Conservation (phyloP, 2,888 invertebrate genomes). For the Cynaeus angustus region DNA sequence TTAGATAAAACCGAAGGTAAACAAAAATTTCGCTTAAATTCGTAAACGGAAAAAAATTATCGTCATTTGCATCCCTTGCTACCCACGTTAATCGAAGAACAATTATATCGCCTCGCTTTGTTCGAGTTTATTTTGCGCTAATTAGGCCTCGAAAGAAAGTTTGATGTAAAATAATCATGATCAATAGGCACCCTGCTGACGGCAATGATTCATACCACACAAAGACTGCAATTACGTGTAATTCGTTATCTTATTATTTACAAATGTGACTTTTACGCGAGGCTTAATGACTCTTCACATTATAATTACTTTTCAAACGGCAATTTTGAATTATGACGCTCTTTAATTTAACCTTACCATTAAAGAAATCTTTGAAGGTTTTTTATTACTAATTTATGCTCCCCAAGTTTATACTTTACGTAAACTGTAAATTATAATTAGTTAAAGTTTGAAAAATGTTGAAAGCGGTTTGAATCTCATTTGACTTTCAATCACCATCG, state of each 20-base stretch:
- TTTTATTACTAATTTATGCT: conserved; percentile 28
- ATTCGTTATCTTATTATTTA: conserved; percentile 38
- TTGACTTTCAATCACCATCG: conserved; percentile 17
- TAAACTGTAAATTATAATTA: conserved; percentile 21
- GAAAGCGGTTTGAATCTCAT: neutral
- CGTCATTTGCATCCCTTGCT: too few relatives aligned
- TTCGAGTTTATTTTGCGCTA: conserved; percentile 8
- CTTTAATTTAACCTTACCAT: conserved; percentile 13
- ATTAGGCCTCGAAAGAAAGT: conserved; percentile 24
- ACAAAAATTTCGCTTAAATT: too few relatives aligned
- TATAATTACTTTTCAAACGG: conserved; percentile 38
- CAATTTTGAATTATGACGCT: conserved; percentile 32
- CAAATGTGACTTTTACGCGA: conserved; percentile 34
- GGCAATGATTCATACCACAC: conserved; percentile 34
- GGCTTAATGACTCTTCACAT: conserved; percentile 35
- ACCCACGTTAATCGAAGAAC: too few relatives aligned
- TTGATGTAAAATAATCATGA: too few relatives aligned
- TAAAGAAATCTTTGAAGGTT: conserved; percentile 24
- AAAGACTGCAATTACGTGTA: conserved; percentile 36
- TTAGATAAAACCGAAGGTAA: too few relatives aligned
- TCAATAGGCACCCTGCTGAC: conserved; percentile 31
- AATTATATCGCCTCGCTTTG: too few relatives aligned
- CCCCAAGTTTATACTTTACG: neutral
- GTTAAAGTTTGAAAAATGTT: conserved; percentile 11
- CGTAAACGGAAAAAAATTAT: too few relatives aligned